Conservation (phyloP, 2,888 invertebrate species). For the Tinea semifulvella region DNA sequence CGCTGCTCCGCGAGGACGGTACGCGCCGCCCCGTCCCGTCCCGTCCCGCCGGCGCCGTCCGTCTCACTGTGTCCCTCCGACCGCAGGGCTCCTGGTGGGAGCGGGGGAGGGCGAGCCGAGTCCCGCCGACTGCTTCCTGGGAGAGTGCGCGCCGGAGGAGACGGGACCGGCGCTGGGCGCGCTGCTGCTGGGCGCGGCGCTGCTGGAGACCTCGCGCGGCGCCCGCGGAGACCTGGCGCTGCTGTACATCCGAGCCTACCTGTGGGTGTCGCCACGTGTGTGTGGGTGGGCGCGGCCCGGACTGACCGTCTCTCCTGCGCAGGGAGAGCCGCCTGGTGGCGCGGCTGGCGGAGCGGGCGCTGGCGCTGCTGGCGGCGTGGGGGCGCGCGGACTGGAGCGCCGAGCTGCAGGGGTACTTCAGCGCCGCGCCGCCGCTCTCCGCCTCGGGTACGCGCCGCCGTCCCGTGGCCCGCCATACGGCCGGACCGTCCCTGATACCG, state of each 20-base stretch:
- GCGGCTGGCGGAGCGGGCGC: background rate
- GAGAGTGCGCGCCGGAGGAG: background rate
- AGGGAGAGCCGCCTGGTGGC: background rate
- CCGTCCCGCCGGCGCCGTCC: background rate
- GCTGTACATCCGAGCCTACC: background rate
- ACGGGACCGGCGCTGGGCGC: background rate
- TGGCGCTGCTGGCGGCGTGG: background rate
- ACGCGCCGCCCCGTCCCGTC: background rate
- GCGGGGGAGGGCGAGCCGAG: background rate
- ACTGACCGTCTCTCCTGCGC: background rate
- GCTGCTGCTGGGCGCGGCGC: background rate
- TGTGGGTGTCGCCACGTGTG: no score
- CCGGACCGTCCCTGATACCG: no score
- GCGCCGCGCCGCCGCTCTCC: constrained; percentile 4
- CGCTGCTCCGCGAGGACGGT: background rate
- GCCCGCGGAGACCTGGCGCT: background rate
- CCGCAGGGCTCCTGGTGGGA: background rate
- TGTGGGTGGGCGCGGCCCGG: background rate
- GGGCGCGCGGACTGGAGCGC: background rate
- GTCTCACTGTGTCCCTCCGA: background rate
- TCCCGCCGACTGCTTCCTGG: background rate
- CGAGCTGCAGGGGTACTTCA: background rate
- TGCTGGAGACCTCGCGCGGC: background rate
- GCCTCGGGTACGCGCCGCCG: background rate
- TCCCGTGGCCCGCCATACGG: no score